phyloP scores from a whole-genome alignment of 2,113 vertebrate genomes.

The Thomomys bottae region DNA sequence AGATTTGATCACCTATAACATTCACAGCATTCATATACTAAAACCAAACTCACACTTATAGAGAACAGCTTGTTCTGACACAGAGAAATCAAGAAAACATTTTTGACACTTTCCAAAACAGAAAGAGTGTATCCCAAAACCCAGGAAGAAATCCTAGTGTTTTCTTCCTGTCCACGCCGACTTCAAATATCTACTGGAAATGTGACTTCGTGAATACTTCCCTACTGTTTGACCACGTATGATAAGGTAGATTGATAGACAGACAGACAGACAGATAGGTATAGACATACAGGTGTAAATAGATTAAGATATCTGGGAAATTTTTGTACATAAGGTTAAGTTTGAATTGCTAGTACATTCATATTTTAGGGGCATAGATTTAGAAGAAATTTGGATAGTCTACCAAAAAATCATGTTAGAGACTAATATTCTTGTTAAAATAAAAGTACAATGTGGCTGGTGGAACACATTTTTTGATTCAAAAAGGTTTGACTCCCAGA shows the following conservation, averaged over 20 bases:
- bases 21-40: background rate
- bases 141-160: background rate
- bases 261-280: too few species aligned
- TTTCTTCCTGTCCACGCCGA: background rate
- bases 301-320: background rate
- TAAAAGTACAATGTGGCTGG: background rate
- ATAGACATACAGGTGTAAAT: too few species aligned
- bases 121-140: background rate
- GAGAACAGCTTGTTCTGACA: slow-evolving; percentile 22
- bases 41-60: background rate
- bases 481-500: background rate
- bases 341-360: background rate
- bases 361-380: background rate
- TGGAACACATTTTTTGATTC: background rate
- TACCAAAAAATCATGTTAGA: background rate
- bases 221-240: background rate
- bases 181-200: background rate
- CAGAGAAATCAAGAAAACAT: slow-evolving; percentile 18
- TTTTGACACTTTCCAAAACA: background rate
- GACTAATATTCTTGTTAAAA: background rate
- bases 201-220: too few species aligned
- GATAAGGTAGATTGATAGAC: too few species aligned
- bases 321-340: background rate
- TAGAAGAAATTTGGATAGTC: background rate
- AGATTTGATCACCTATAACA: background rate